These are phyloP conservation scores for Hylaea fasciaria DNA, from an alignment of 2,888 invertebrate genomes.

Conservation along the genomic window DNA sequence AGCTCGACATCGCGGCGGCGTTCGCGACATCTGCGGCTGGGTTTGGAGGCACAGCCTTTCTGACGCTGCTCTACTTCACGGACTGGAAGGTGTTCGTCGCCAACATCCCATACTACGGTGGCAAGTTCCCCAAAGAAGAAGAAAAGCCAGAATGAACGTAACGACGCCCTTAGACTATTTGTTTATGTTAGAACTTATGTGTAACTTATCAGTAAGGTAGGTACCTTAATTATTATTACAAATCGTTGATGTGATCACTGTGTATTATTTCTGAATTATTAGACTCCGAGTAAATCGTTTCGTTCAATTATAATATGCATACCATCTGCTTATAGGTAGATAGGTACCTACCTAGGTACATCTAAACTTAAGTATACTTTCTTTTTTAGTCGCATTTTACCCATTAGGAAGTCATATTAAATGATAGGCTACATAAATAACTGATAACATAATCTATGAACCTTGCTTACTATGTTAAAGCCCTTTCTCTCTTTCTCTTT, in stretches of 20 bases:
- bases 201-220: conserved; percentile 8
- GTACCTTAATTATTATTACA: conserved; percentile 1
- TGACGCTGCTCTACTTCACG: conserved; percentile 88
- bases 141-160: conserved; percentile 31
- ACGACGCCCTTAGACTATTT: not conserved
- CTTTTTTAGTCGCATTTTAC: too few species aligned
- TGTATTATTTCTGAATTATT: conserved; percentile 1
- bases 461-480: too few species aligned
- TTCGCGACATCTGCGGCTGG: conserved; percentile 84
- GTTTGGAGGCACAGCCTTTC: conserved; percentile 88
- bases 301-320: not conserved
- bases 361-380: too few species aligned
- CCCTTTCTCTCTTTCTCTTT: too few species aligned
- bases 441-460: too few species aligned
- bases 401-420: too few species aligned
- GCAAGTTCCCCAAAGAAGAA: conserved; percentile 86
- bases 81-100: conserved; percentile 91
- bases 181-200: conserved; percentile 11
- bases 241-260: conserved; percentile 4
- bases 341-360: too few species aligned
- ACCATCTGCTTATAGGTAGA: too few species aligned
- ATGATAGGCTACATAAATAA: too few species aligned
- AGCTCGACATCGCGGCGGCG: conserved; percentile 81
- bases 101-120: conserved; percentile 90
- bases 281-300: not conserved